Evolutionary conservation across 1,140 invertebrate species (phyloP), one percentile per base, ranked within the genome.

Genomic region (Tribolium madens): DNA sequence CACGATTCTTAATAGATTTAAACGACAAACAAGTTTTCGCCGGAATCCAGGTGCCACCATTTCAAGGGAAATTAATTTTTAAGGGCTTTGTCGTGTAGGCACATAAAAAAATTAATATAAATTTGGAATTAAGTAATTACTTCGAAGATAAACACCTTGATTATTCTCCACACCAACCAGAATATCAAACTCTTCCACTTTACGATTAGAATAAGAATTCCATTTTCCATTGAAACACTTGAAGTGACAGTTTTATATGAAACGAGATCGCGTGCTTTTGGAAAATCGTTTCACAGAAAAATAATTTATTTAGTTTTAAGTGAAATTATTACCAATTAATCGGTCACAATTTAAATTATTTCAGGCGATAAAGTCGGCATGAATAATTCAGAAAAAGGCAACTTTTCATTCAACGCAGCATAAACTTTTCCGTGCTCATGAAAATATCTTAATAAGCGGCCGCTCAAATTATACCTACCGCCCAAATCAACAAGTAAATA

Each of bases 291-390:
- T 60, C 53, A 10, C 53, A n/a, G 53, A 21, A 60, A 60, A 60
- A 18, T 60, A 60, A 36, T 64, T 64, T 64, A 64, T 64, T 64
- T 64, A 64, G 57, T 64, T 36, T 64, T 64, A 64, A 64, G 57
- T 64, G 57, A 64, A 64, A 64, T 64, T 64, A 64, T 64, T 64
- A 64, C 3, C 57, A 26, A 64, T 64, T 64, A 64, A 64, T 64
- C 57, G 57, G 57, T 31, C 57, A 64, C 26, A 64, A 64, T 64
- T 64, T 64, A 64, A 64, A 64, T 64, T 64, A 64, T 64, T 64
- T 64, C 21, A 36, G 21, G 5, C 57, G 57, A 64, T 64, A 64
- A 64, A 64, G 57, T 64, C 57, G 57, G 3, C 57, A 64, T 64
- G 57, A 64, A 64, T 64, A 64, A 64, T 64, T 64, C 57, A 64